These are phyloP conservation scores for Zoanthus sansibaricus DNA, from an alignment of 92 coral and sea anemone genomes.

Conservation along the genomic window DNA sequence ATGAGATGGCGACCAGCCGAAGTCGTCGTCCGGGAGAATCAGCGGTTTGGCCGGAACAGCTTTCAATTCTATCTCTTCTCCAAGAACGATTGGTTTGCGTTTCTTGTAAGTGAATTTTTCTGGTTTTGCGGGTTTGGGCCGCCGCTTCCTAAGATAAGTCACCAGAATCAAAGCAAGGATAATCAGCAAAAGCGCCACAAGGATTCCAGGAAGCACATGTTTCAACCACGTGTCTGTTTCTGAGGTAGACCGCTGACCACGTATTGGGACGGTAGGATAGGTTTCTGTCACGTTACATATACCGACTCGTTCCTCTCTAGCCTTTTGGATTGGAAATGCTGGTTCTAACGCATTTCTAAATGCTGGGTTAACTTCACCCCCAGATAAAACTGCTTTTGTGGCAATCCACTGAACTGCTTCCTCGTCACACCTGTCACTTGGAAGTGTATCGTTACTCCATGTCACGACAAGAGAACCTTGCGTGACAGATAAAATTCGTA, in stretches of 20 bases:
- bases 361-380: conserved; percentile 70
- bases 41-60: conserved; percentile 86
- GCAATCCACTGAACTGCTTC: conserved; percentile 68
- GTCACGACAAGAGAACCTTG: conserved; percentile 83
- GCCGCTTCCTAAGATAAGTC: conserved; percentile 69
- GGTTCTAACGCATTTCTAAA: conserved; percentile 75
- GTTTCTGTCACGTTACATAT: conserved; percentile 69
- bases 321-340: conserved; percentile 65
- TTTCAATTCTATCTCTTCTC: conserved; percentile 85
- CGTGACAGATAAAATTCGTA: conserved; percentile 65
- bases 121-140: conserved; percentile 80
- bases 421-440: conserved; percentile 73
- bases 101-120: conserved; percentile 84
- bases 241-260: conserved; percentile 47
- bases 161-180: conserved; percentile 71
- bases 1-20: conserved; percentile 83
- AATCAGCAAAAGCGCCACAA: conserved; percentile 70
- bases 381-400: conserved; percentile 56
- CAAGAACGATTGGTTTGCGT: conserved; percentile 91
- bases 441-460: conserved; percentile 92
- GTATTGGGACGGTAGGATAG: conserved; percentile 55
- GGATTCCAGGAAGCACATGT: conserved; percentile 84
- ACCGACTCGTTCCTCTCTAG: conserved; percentile 67
- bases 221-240: conserved; percentile 81
- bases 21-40: conserved; percentile 90